Conservation (phyloP, 2,888 invertebrate species). For the Drosophila antonietae region DNA sequence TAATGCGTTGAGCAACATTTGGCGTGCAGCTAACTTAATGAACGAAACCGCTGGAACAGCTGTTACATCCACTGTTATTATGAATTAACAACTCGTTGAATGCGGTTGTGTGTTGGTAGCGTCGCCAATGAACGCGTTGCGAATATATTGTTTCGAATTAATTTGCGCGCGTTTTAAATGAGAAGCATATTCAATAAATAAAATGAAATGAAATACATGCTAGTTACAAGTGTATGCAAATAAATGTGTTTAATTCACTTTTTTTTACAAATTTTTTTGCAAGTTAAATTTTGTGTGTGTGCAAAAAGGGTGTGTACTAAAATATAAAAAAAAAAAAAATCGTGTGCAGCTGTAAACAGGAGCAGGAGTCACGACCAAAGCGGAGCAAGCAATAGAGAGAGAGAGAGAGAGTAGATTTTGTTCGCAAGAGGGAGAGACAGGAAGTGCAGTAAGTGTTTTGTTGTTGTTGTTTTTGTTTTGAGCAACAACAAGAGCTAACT, state of each 20-base stretch:
- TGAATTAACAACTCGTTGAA: constrained; percentile 45
- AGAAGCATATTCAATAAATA: constrained; percentile 13
- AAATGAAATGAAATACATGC: not conserved
- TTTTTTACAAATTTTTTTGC: constrained; percentile 24
- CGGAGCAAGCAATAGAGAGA: constrained; percentile 7
- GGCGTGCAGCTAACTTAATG: constrained; percentile 33
- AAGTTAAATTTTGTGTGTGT: constrained; percentile 32
- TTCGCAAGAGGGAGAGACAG: constrained; percentile 6
- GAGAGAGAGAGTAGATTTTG: no score
- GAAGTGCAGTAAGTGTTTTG: constrained; percentile 49
- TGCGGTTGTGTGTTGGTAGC: constrained; percentile 39
- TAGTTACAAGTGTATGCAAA: not conserved
- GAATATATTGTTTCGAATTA: constrained; percentile 38
- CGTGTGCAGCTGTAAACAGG: constrained; percentile 61
- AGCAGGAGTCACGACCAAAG: constrained; percentile 52
- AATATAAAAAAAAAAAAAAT: constrained; percentile 8
- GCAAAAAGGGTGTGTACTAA: constrained; percentile 58
- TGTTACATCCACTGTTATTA: constrained; percentile 37
- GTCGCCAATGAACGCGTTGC: constrained; percentile 18
- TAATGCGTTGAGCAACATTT: constrained; percentile 7
- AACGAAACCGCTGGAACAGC: constrained; percentile 25
- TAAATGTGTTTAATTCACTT: not conserved
- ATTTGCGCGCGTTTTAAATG: constrained; percentile 45
- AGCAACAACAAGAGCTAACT: constrained; percentile 21
- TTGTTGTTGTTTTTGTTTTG: constrained; percentile 8